Evolutionary conservation across 2,797 vertebrate species (phyloP), one percentile per base, ranked within the genome.

Genomic region (Pangasius mekongensis): DNA sequence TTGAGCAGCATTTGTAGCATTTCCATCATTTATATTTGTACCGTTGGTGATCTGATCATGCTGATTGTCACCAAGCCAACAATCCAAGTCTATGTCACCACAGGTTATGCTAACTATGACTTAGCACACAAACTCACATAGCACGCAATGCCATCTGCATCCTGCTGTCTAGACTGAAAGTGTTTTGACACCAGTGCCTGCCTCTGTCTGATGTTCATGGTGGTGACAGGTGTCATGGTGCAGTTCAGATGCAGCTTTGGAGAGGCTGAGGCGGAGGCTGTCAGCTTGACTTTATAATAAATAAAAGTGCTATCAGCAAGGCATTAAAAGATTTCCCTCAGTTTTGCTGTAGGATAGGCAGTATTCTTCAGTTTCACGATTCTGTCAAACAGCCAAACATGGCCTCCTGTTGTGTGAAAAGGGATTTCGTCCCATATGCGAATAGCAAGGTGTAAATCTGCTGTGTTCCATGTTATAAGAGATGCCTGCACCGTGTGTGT

Each of bases 391-490:
- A 86, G 73, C 83, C 88, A 85, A 86, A 60, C 89, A 89, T 60
- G 71, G 54, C 67, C 86, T 77, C 81, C 71, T 60, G 14, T 54
- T 56, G 88, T 73, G 91, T 49, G 49, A 88, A 83, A 78, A 85
- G 73, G n/a, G 60, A 71, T 88, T 56, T 64, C 20, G 20, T 89
- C 83, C 71, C 73, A 84, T 74, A 62, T 81, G 88, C 73, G 24
- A 85, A 83, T 67, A 52, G 77, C 62, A 92, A 90, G 86, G 87
- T 83, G 83, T 87, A 84, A 87, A 78, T 87, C 60, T 89, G 86
- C 77, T 76, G 85, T 56, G 52, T 77, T 69, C 30, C 27, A 33
- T 27, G 43, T 58, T 83, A 83, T 60, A 87, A 71, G 49, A 27
- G 54, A 80, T 39, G 66, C 69, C 69, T 30, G 81, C 86, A 67